Evolutionary conservation across 2,113 vertebrate genomes (phyloP).

Genomic region (Kryptolebias marmoratus): DNA sequence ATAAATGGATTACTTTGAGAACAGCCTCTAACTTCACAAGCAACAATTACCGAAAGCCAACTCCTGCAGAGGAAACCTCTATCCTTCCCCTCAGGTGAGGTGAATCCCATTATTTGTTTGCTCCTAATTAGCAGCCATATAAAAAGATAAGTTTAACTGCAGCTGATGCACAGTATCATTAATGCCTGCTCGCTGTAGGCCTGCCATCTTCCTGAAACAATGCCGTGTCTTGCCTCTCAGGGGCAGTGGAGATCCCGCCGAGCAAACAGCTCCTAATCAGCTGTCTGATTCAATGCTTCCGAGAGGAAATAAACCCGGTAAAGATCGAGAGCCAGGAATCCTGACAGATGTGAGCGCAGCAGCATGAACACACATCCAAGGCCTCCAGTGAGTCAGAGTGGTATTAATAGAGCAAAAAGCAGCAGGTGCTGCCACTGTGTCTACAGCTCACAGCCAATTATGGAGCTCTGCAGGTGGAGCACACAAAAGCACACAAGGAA

Average conservation of each 20-base stretch:
- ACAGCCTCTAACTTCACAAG: too few relatives aligned
- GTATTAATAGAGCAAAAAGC: conserved; percentile 58
- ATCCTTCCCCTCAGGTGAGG: too few relatives aligned
- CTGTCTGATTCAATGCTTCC: not conserved
- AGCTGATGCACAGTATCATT: conserved; percentile 46
- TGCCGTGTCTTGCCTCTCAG: conserved; percentile 2
- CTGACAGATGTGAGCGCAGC: conserved; percentile 33
- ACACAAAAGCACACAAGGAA: conserved; percentile 8
- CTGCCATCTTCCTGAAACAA: not conserved
- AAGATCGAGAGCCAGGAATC: conserved; percentile 5
- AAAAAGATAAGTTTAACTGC: too few relatives aligned
- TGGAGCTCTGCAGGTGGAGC: conserved; percentile 53
- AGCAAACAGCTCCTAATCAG: not conserved
- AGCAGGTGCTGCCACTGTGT: conserved; percentile 63
- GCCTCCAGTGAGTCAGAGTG: conserved; percentile 41
- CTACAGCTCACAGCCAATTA: conserved; percentile 60
- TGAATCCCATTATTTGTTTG: not conserved
- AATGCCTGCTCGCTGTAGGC: conserved; percentile 34
- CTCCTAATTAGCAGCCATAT: too few relatives aligned
- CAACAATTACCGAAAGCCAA: too few relatives aligned
- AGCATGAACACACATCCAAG: conserved; percentile 31
- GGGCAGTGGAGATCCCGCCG: conserved; percentile 4
- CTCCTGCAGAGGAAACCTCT: too few relatives aligned
- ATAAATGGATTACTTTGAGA: too few relatives aligned
- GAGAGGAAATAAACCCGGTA: conserved; percentile 4